Evolutionary conservation across 2,888 invertebrate species (phyloP).

Genomic region (Kryphioiulus occultus): DNA sequence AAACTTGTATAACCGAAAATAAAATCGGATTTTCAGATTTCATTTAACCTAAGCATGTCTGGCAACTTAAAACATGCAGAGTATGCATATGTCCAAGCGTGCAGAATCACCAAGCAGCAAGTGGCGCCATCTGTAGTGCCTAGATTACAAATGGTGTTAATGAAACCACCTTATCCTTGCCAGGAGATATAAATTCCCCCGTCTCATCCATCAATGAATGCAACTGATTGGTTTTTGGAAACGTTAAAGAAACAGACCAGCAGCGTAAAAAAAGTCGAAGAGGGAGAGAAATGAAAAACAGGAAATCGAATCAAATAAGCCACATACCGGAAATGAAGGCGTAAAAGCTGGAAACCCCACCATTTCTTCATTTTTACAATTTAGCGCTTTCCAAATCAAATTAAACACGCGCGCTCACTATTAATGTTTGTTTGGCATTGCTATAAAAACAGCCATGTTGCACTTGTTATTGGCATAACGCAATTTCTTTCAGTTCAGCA

Average conservation of each 20-base stretch:
- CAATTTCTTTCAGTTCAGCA: background rate
- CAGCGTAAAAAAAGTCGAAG: background rate
- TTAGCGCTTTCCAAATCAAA: background rate
- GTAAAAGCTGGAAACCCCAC: background rate
- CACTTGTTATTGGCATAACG: background rate
- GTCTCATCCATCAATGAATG: background rate
- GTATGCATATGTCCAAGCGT: too few species aligned
- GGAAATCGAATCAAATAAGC: constrained; percentile 20
- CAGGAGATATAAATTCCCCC: background rate
- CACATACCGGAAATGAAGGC: constrained; percentile 18
- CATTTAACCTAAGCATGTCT: too few species aligned
- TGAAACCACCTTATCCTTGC: background rate
- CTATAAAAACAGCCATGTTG: background rate
- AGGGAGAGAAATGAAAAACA: background rate
- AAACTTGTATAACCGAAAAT: too few species aligned
- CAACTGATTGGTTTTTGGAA: background rate
- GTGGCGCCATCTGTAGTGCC: too few species aligned
- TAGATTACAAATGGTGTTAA: background rate
- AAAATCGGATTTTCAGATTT: background rate
- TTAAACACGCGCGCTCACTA: constrained; percentile 7
- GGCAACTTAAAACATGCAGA: too few species aligned
- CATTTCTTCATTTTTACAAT: background rate
- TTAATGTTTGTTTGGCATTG: background rate
- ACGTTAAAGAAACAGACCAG: background rate
- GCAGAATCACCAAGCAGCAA: too few species aligned